A percentile compares a stretch with the other conserved stretches of the same genome.
These are phyloP conservation scores for Neoseiulus cucumeris DNA, from an alignment of 1,140 invertebrate genomes.

Conservation along the genomic window DNA sequence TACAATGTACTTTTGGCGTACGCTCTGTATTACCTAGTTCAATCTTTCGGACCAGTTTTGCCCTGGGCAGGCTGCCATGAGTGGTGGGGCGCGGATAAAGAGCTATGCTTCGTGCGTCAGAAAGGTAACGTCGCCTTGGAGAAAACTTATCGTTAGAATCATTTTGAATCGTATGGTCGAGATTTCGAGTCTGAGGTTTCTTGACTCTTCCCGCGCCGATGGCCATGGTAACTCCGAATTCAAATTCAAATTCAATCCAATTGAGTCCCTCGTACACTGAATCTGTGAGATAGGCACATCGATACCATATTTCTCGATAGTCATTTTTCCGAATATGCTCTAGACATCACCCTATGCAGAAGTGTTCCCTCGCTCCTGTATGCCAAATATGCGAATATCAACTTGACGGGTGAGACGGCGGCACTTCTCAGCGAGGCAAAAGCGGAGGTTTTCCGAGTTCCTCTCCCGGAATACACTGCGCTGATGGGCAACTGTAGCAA, in stretches of 20 bases:
- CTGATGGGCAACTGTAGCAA: neutral
- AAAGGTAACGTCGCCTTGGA: neutral
- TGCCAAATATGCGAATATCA: neutral
- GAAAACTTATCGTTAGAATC: no score
- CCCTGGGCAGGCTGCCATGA: slow-evolving; percentile 8
- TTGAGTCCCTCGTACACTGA: no score
- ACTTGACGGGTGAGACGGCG: neutral
- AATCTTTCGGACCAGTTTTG: slow-evolving; percentile 7
- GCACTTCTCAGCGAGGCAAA: neutral
- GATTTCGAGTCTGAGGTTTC: no score
- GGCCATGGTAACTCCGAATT: no score
- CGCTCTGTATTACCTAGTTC: slow-evolving; percentile 10
- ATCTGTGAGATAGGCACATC: no score
- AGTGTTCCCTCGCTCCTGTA: neutral
- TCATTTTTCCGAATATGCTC: no score
- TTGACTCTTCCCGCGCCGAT: no score
- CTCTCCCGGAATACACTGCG: neutral
- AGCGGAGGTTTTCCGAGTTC: neutral
- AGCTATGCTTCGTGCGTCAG: neutral
- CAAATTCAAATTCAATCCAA: no score
- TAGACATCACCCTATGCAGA: neutral
- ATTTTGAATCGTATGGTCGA: no score
- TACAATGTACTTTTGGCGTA: slow-evolving; percentile 22
- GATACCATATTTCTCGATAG: no score
- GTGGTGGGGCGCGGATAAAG: slow-evolving; percentile 11